Percentiles rank a stretch among this genome's conserved stretches.
Evolutionary conservation across 2,888 invertebrate species (phyloP).

Genomic region (Exephanes ischioxanthus): DNA sequence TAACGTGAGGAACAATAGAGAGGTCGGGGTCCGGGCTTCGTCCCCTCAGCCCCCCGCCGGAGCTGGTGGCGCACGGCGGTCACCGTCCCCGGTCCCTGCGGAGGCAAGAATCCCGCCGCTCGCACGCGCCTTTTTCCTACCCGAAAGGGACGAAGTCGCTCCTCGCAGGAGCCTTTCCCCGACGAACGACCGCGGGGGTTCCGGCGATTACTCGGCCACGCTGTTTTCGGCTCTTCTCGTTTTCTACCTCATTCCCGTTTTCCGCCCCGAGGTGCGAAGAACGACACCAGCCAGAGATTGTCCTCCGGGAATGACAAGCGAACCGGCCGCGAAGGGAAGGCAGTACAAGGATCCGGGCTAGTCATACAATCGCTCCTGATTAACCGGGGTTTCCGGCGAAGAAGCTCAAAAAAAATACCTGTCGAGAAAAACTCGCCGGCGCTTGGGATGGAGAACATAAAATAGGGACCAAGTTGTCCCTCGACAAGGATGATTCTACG

Average conservation of each 20-base stretch:
- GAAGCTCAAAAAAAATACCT: neutral
- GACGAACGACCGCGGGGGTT: conserved; percentile 39
- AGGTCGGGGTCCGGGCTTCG: conserved; percentile 40
- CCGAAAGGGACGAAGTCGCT: conserved; percentile 47
- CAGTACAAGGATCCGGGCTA: conserved; percentile 9
- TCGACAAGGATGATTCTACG: too few species aligned
- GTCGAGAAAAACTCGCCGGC: neutral
- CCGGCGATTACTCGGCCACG: conserved; percentile 21
- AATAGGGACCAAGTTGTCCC: too few species aligned
- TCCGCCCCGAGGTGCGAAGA: conserved; percentile 71
- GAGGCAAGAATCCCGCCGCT: conserved; percentile 36
- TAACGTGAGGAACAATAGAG: conserved; percentile 75
- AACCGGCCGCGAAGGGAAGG: conserved; percentile 20
- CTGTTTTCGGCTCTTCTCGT: conserved; percentile 2
- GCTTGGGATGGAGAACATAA: too few species aligned
- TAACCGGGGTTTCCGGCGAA: neutral
- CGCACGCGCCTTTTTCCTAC: conserved; percentile 44
- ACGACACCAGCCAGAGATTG: conserved; percentile 68
- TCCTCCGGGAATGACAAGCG: conserved; percentile 54
- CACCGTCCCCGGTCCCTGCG: conserved; percentile 30
- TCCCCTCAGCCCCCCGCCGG: conserved; percentile 44
- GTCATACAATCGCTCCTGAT: conserved; percentile 9
- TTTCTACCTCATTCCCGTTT: neutral
- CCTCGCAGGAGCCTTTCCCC: conserved; percentile 46
- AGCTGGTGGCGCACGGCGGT: conserved; percentile 63